Evolutionary conservation across 2,888 invertebrate species (phyloP).

Genomic region (Bursaphelenchus okinawaensis): DNA sequence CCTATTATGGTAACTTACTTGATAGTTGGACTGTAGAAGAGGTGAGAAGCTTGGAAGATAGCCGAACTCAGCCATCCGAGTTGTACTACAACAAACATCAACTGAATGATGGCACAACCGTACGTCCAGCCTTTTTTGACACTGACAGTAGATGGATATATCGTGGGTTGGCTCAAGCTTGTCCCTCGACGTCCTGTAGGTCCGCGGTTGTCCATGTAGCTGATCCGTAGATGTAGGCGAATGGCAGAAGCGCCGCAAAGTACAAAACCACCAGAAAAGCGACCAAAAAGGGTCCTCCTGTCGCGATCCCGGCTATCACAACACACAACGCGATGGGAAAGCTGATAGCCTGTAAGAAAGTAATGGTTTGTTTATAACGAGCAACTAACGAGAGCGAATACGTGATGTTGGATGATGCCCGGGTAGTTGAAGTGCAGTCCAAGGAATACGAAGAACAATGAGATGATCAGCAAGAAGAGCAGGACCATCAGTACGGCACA

Average conservation of each 20-base stretch:
- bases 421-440: constrained; percentile 32
- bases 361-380: constrained; percentile 1
- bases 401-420: constrained; percentile 28
- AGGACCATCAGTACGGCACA: constrained; percentile 32
- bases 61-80: constrained; percentile 1
- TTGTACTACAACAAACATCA: constrained; percentile 20
- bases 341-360: constrained; percentile 10
- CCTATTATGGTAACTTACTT: not conserved
- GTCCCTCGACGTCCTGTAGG: constrained; percentile 11
- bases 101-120: constrained; percentile 17
- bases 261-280: constrained; percentile 29
- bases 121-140: constrained; percentile 14
- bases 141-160: no score
- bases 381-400: constrained; percentile 28
- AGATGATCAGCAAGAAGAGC: constrained; percentile 30
- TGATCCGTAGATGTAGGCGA: constrained; percentile 26
- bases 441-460: constrained; percentile 31
- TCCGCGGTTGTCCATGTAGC: constrained; percentile 32
- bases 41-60: constrained; percentile 3
- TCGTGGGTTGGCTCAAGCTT: not conserved
- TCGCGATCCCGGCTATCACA: constrained; percentile 29
- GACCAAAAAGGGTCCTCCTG: constrained; percentile 27
- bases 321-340: constrained; percentile 34
- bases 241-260: constrained; percentile 24
- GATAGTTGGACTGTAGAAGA: constrained; percentile 14